Base-by-base conservation (phyloP, 2,797 vertebrate species). In the Urophycis tenuis region DNA sequence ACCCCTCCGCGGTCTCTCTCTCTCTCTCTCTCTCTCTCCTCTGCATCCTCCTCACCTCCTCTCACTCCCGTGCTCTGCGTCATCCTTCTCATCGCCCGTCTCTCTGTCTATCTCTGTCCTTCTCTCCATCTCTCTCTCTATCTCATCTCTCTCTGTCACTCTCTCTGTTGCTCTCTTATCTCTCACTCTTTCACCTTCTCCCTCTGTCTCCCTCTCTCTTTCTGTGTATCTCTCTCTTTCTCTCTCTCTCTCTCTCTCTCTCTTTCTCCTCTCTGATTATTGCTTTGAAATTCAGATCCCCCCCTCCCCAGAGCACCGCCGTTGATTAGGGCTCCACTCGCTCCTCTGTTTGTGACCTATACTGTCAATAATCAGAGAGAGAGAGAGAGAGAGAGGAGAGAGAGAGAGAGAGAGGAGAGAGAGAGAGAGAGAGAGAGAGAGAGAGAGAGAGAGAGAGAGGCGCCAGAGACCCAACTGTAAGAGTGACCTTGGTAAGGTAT, bases 231-330 rank as follows among this genome's bases (percentile, higher is more conserved):
- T 32, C 32, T 35, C 70, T 79, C 39, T 64, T 70, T 84, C 75
- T 83, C 87, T 83, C 87, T 85, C 85, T 83, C 74, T 77, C 75
- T 82, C 78, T 88, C 86, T 87, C 88, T 86, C 82, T 86, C 82
- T 74, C 45, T 83, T 83, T n/a, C 77, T 81, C 78, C 36, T 39
- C n/a, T 80, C 78, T 89, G 86, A 90, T 90, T 85, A 88, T 83
- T 88, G 80, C 87, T 82, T 88, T 87, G 88, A 91, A 91, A 92
- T 88, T 88, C 82, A 82, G 77, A 70, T 70, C 67, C 67, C 25
- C 10, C 67, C 30, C 64, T 73, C 75, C 49, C 30, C 76, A 32
- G 72, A 75, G 78, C 71, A 74, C 78, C 10, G 32, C 75, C 75
- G 85, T 78, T 88, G 89, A 89, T 91, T 87, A 77, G 25, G 86